phyloP scores from a whole-genome alignment of 2,888 invertebrate species.

The Drosophila demipolita region DNA sequence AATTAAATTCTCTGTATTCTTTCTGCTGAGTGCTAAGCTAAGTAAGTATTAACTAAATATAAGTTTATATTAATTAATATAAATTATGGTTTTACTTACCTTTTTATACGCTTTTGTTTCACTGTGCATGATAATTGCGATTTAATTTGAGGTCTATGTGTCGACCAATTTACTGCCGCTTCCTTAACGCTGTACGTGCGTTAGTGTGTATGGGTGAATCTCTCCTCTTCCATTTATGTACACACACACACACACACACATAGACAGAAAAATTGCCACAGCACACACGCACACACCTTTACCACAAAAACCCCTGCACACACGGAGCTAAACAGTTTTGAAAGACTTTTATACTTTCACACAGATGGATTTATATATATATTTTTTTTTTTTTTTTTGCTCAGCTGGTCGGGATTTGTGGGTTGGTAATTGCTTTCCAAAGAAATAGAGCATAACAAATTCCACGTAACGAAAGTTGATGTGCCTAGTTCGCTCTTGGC shows the following conservation, averaged over 20 bases:
- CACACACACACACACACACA: conserved; percentile 3
- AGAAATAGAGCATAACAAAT: conserved; percentile 78
- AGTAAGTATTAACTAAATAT: neutral
- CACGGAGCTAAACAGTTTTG: conserved; percentile 23
- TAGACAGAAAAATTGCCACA: neutral
- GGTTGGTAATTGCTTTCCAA: conserved; percentile 76
- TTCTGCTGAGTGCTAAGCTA: no score
- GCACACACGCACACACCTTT: neutral
- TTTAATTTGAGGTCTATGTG: conserved; percentile 33
- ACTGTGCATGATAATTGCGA: conserved; percentile 38
- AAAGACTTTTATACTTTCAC: neutral
- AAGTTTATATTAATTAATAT: neutral
- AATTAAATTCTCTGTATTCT: neutral
- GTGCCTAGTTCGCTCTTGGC: conserved; percentile 40
- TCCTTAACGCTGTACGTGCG: neutral
- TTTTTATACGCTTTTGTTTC: conserved; percentile 7
- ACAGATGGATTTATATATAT: neutral
- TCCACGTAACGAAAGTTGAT: conserved; percentile 72
- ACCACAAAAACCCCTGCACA: neutral
- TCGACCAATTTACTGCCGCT: conserved; percentile 49
- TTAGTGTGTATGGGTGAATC: conserved; percentile 1
- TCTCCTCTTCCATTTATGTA: conserved; percentile 8
- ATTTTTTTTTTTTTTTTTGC: conserved; percentile 15
- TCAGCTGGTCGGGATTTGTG: conserved; percentile 48
- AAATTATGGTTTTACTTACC: neutral